A percentile compares a stretch with the other conserved stretches of the same genome.
Conservation (phyloP, 1,140 invertebrate species). For the Nymphalis io region DNA sequence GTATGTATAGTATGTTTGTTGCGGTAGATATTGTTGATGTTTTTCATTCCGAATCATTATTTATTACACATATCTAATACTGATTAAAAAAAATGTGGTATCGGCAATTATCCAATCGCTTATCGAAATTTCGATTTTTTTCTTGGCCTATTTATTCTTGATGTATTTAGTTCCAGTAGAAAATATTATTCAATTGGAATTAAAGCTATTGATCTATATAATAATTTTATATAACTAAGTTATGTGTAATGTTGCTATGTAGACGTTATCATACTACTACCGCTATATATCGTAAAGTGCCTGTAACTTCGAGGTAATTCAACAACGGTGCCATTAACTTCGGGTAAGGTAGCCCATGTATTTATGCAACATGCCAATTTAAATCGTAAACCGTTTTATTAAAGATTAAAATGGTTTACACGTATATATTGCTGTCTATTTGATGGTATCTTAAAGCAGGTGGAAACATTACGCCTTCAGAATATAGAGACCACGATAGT, state of each 20-base stretch:
- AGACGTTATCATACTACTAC: slow-evolving; percentile 16
- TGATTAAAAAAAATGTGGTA: too few relatives aligned
- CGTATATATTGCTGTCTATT: slow-evolving; percentile 27
- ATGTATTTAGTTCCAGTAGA: too few relatives aligned
- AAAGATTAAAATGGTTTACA: slow-evolving; percentile 25
- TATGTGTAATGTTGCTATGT: not conserved
- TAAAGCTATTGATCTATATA: not conserved
- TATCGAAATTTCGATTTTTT: too few relatives aligned
- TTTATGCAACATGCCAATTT: not conserved
- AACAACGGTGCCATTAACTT: slow-evolving; percentile 18
- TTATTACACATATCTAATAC: too few relatives aligned
- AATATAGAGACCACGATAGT: slow-evolving; percentile 28
- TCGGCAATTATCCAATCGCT: too few relatives aligned
- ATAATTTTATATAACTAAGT: not conserved
- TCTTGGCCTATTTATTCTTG: too few relatives aligned
- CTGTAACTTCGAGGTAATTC: slow-evolving; percentile 22
- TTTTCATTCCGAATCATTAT: too few relatives aligned
- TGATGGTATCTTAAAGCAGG: slow-evolving; percentile 49
- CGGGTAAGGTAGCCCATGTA: slow-evolving; percentile 12
- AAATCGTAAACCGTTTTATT: slow-evolving; percentile 27
- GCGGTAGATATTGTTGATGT: too few relatives aligned
- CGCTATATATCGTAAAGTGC: slow-evolving; percentile 20
- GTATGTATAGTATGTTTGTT: too few relatives aligned
- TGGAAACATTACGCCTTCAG: slow-evolving; percentile 49
- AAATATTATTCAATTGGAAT: too few relatives aligned